Evolutionary conservation across 64 coral and sea anemone species (phyloP).

Genomic region (Stylophora pistillata): DNA sequence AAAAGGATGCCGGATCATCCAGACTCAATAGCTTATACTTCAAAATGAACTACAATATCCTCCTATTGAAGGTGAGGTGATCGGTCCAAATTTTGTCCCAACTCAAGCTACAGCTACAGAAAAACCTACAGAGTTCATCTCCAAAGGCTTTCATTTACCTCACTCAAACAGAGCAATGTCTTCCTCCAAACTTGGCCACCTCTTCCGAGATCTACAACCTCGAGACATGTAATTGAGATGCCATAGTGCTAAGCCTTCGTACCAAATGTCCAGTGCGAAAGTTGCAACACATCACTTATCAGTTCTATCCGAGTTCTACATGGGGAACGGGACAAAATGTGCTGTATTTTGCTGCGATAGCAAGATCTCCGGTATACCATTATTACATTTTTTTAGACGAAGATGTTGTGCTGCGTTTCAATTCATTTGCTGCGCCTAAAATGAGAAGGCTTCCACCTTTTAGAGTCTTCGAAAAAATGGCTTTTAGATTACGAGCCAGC

Average conservation of each 20-base stretch:
- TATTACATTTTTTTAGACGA: not conserved
- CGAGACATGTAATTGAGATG: too few relatives aligned
- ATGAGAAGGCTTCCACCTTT: constrained; percentile 12
- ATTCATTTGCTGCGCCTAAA: not conserved
- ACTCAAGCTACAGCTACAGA: not conserved
- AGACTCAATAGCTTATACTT: too few relatives aligned
- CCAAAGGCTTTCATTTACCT: constrained; percentile 48
- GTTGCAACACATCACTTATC: constrained; percentile 23
- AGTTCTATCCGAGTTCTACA: not conserved
- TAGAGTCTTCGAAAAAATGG: constrained; percentile 45
- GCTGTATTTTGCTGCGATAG: not conserved
- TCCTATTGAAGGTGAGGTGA: too few relatives aligned
- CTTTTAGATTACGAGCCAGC: constrained; percentile 51
- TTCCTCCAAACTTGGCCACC: too few relatives aligned
- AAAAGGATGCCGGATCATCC: too few relatives aligned
- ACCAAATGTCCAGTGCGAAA: not conserved
- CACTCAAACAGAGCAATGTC: constrained; percentile 39
- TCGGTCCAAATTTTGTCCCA: too few relatives aligned
- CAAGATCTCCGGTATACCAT: not conserved
- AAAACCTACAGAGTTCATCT: not conserved
- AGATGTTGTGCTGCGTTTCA: not conserved
- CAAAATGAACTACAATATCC: too few relatives aligned
- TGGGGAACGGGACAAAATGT: constrained; percentile 56
- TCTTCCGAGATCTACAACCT: too few relatives aligned
- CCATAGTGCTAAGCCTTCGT: too few relatives aligned